These are phyloP conservation scores for Diploptera punctata DNA, from an alignment of 2,888 invertebrate genomes.

Conservation along the genomic window DNA sequence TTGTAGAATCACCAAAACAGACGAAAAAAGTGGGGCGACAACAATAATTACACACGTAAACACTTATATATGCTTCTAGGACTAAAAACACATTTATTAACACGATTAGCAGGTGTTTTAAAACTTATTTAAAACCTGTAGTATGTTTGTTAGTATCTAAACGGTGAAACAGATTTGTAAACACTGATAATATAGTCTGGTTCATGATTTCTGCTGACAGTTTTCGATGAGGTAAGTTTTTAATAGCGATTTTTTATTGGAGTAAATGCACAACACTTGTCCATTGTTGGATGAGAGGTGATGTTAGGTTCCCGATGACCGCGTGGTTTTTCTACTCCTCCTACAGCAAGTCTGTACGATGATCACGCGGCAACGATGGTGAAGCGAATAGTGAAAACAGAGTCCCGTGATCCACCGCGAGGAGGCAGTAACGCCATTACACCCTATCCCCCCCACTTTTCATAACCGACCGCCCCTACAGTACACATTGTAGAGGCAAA, in stretches of 20 bases:
- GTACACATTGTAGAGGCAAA: constrained; percentile 40
- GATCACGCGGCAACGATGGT: constrained; percentile 23
- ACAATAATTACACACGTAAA: constrained; percentile 11
- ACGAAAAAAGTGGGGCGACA: neutral
- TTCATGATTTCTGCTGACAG: constrained; percentile 11
- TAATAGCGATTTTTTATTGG: no score
- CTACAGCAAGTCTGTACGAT: neutral
- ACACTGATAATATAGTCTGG: constrained; percentile 12
- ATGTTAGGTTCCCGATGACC: no score
- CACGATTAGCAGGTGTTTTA: neutral
- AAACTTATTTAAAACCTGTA: neutral
- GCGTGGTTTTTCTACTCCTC: constrained; percentile 5
- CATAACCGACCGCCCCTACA: constrained; percentile 12
- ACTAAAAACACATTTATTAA: constrained; percentile 3
- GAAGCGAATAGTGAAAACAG: constrained; percentile 15
- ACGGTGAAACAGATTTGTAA: neutral
- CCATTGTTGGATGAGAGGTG: no score
- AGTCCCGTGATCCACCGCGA: constrained; percentile 48
- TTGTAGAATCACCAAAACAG: neutral
- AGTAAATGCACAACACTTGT: no score
- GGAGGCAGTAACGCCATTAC: constrained; percentile 18
- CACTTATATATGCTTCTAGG: neutral
- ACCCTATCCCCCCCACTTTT: constrained; percentile 13
- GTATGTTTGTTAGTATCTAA: neutral
- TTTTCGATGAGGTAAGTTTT: no score